phyloP scores from a whole-genome alignment of 2,888 invertebrate species.

The Petrolisthes manimaculis region DNA sequence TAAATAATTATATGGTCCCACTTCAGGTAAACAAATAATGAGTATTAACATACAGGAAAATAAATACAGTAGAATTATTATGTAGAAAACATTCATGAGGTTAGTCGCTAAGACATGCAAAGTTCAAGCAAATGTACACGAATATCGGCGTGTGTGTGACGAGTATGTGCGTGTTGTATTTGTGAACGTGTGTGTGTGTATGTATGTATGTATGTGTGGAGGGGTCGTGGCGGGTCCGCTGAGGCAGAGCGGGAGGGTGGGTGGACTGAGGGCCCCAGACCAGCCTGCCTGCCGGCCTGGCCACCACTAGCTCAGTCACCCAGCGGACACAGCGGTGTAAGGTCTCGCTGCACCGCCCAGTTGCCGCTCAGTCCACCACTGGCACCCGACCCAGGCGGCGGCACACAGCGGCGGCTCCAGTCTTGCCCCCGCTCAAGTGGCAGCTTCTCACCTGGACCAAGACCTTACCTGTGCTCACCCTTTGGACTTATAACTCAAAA shows the following conservation, averaged over 20 bases:
- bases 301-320: slow-evolving; percentile 52
- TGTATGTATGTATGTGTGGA: slow-evolving; percentile 32
- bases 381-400: slow-evolving; percentile 53
- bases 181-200: slow-evolving; percentile 37
- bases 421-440: slow-evolving; percentile 32
- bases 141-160: slow-evolving; percentile 25
- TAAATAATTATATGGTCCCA: too few relatives aligned
- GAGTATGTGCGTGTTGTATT: slow-evolving; percentile 30
- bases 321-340: slow-evolving; percentile 51
- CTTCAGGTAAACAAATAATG: too few relatives aligned
- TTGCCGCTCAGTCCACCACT: slow-evolving; percentile 59
- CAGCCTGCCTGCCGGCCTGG: slow-evolving; percentile 10
- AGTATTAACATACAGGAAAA: too few relatives aligned
- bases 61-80: too few relatives aligned
- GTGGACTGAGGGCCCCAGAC: slow-evolving; percentile 35
- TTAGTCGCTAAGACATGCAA: too few relatives aligned
- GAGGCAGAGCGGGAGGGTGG: slow-evolving; percentile 35
- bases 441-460: slow-evolving; percentile 10
- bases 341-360: slow-evolving; percentile 51
- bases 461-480: slow-evolving; percentile 26
- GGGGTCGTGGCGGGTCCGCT: slow-evolving; percentile 39
- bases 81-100: too few relatives aligned
- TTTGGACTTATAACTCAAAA: slow-evolving; percentile 14
- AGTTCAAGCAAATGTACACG: slow-evolving; percentile 6
- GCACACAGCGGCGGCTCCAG: slow-evolving; percentile 45